Conservation (phyloP, 2,888 invertebrate species). For the Spialia ferax region DNA sequence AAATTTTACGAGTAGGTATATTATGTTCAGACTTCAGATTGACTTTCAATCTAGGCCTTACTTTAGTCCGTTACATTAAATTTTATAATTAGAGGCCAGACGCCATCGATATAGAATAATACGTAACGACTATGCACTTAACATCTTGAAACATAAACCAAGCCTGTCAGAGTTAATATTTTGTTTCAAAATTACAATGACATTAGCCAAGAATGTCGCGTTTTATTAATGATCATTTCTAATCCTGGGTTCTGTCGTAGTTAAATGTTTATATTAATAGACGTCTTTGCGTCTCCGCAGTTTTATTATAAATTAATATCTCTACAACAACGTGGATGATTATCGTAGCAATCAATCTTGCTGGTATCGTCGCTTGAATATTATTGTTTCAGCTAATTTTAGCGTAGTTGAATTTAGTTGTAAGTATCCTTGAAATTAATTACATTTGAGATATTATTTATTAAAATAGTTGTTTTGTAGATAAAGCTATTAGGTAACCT, state of each 20-base stretch:
- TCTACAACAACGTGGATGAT: slow-evolving; percentile 3
- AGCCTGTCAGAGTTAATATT: too few species aligned
- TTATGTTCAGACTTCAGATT: too few species aligned
- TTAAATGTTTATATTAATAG: slow-evolving; percentile 7
- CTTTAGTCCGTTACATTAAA: too few species aligned
- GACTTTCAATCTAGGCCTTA: too few species aligned
- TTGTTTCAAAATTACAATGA: neutral
- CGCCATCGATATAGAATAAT: too few species aligned
- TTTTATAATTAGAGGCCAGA: too few species aligned
- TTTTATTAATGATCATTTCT: slow-evolving; percentile 12
- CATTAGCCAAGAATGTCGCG: neutral
- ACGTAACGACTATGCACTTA: too few species aligned
- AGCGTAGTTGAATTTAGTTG: neutral
- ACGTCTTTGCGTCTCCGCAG: slow-evolving; percentile 5
- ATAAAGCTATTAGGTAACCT: too few species aligned
- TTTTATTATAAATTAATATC: slow-evolving; percentile 20
- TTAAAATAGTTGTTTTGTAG: too few species aligned
- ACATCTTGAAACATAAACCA: too few species aligned
- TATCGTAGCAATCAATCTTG: slow-evolving; percentile 19
- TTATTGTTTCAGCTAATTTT: slow-evolving; percentile 12
- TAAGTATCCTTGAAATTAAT: neutral
- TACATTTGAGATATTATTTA: too few species aligned
- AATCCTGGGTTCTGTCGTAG: slow-evolving; percentile 15
- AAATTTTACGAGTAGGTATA: too few species aligned
- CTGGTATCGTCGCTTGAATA: neutral